phyloP scores from a whole-genome alignment of 1,140 invertebrate species.

The Micrasema longulum region DNA sequence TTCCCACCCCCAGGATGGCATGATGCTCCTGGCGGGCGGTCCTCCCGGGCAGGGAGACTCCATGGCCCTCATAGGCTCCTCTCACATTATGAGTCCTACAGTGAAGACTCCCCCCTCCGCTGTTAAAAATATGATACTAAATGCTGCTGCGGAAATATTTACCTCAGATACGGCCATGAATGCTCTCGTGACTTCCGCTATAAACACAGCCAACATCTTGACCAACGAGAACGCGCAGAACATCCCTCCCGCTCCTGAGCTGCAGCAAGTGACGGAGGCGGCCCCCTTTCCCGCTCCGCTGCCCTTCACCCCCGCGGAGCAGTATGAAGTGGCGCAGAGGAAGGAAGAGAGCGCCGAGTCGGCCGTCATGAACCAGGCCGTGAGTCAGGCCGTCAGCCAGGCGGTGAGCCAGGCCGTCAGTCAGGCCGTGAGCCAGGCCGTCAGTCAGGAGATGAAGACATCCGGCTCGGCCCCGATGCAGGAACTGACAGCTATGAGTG shows the following conservation, averaged over 20 bases:
- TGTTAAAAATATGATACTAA: conserved; percentile 75
- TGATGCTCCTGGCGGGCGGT: conserved; percentile 59
- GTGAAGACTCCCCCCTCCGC: conserved; percentile 73
- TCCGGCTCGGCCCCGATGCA: conserved; percentile 69
- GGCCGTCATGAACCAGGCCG: conserved; percentile 65
- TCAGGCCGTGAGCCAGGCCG: conserved; percentile 71
- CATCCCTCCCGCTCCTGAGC: conserved; percentile 56
- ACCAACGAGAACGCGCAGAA: conserved; percentile 59
- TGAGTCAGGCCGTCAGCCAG: conserved; percentile 72
- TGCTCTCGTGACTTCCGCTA: conserved; percentile 65
- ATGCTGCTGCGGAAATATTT: conserved; percentile 73
- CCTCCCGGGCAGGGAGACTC: conserved; percentile 54
- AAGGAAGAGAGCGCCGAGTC: conserved; percentile 62
- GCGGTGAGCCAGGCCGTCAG: conserved; percentile 71
- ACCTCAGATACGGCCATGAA: conserved; percentile 69
- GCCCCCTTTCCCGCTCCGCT: conserved; percentile 58
- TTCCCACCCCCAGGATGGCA: conserved; percentile 58
- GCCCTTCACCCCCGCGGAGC: conserved; percentile 58
- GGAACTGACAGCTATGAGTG: conserved; percentile 83
- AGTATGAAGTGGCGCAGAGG: conserved; percentile 47
- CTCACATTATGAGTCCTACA: conserved; percentile 58
- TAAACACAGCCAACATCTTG: conserved; percentile 66
- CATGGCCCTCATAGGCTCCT: conserved; percentile 62
- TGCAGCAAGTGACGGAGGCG: conserved; percentile 66
- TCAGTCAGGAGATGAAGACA: conserved; percentile 72